These are phyloP conservation scores for Callipepla californica DNA, from an alignment of 2,113 vertebrate genomes.

Conservation along the genomic window DNA sequence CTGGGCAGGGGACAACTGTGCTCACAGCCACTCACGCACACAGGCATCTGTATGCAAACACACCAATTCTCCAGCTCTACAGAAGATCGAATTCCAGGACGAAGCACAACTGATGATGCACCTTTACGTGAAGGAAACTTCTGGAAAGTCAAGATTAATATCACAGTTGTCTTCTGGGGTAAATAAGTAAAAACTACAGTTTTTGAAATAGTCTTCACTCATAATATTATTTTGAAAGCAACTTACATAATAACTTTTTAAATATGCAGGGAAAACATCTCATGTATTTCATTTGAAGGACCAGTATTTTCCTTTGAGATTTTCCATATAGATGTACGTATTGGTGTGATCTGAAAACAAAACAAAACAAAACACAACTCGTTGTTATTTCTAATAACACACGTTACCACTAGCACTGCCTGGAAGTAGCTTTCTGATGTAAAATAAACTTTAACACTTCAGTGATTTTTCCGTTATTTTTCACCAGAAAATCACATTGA, in stretches of 20 bases:
- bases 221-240: not conserved
- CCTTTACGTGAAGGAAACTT: not conserved
- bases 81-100: not conserved
- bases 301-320: not conserved
- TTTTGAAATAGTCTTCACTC: not conserved
- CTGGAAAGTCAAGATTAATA: not conserved
- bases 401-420: not conserved
- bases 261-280: not conserved
- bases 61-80: not conserved
- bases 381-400: not conserved
- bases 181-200: not conserved
- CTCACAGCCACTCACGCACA: not conserved
- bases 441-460: not conserved
- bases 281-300: not conserved
- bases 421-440: not conserved
- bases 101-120: not conserved
- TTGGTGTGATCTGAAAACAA: not conserved
- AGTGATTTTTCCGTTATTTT: not conserved
- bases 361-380: too few species aligned
- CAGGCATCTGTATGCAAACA: not conserved
- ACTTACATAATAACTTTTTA: not conserved
- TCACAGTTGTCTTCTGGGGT: not conserved
- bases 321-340: not conserved
- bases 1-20: fast-evolving
- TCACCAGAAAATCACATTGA: not conserved